Base-by-base conservation (phyloP, 2,797 vertebrate species). In the Kryptolebias ocellatus region DNA sequence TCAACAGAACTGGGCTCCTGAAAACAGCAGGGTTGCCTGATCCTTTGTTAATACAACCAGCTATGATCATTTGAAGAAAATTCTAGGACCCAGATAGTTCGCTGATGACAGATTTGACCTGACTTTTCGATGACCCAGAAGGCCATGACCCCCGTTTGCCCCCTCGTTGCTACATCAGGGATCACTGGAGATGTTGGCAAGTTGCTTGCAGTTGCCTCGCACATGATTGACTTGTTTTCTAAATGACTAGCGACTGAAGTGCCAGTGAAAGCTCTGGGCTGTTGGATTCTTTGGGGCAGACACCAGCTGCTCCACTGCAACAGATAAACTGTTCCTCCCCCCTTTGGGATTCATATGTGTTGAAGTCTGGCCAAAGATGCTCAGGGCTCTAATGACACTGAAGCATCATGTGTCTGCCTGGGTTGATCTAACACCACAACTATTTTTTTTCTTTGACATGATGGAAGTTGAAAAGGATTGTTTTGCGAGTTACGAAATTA, bases 211-310 rank as follows among this genome's bases (percentile, higher is more conserved):
- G 87, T 92, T 91, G 91, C 86, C 83, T 67, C 46, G 51, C 18
- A 44, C 82, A 85, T 92, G 92, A 93, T 91, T 93, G 92, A 93
- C 87, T 91, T 88, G 90, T 92, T 89, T 89, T 83, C 85, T 90
- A 90, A 93, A 90, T 70, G 83, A 83, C 85, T 80, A 78, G 83
- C 80, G 84, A 85, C 74, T 83, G 72, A 87, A 88, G 85, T 87
- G 86, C 79, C 83, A 77, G 76, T 34, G 56, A 70, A 85, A 73
- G 80, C 89, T 78, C 31, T 60, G 68, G 87, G 88, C 80, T 74
- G 52, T 79, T 55, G 57, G 72, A 80, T 64, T 83, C 66, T 83
- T 84, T 83, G 85, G 58, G 89, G 86, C 73, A 78, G 87, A 87
- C 84, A 90, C 81, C 90, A 90, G 87, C 88, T 90, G 90, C 84